These are phyloP conservation scores for Aspidapion aeneum DNA, from an alignment of 2,888 invertebrate species.

Conservation along the genomic window DNA sequence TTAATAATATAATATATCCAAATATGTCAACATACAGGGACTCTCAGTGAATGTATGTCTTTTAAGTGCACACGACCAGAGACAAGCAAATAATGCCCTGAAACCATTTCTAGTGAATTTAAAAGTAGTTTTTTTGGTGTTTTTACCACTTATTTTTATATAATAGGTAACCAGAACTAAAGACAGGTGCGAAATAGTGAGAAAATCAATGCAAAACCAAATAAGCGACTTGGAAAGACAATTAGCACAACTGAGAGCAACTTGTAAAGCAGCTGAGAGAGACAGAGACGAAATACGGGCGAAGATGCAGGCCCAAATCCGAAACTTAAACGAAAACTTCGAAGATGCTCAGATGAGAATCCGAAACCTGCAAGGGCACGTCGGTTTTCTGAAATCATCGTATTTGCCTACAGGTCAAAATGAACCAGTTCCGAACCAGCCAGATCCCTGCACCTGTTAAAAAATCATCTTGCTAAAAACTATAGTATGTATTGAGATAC, in stretches of 20 bases:
- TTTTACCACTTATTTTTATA: too few species aligned
- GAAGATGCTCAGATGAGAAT: conserved; percentile 64
- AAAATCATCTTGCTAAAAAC: too few species aligned
- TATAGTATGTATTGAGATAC: too few species aligned
- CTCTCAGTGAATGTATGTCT: too few species aligned
- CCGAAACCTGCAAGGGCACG: conserved; percentile 60
- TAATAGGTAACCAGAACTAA: conserved; percentile 54
- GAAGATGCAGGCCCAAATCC: conserved; percentile 66
- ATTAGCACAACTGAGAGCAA: conserved; percentile 60
- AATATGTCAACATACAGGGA: too few species aligned
- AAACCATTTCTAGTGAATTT: too few species aligned
- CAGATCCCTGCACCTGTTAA: background rate
- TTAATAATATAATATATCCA: too few species aligned
- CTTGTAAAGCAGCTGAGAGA: conserved; percentile 61
- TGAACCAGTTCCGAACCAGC: background rate
- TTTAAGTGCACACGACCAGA: too few species aligned
- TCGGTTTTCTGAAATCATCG: conserved; percentile 56
- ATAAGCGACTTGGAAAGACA: conserved; percentile 65
- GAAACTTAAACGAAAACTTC: conserved; percentile 63
- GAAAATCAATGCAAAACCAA: conserved; percentile 58
- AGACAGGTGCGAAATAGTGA: conserved; percentile 62
- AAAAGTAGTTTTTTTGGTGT: too few species aligned
- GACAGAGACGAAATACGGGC: conserved; percentile 67
- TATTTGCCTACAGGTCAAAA: conserved; percentile 25
- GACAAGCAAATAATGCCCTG: too few species aligned